Evolutionary conservation across 2,797 vertebrate genomes (phyloP), one percentile per base, ranked within the genome.

Genomic region (Morelia viridis): DNA sequence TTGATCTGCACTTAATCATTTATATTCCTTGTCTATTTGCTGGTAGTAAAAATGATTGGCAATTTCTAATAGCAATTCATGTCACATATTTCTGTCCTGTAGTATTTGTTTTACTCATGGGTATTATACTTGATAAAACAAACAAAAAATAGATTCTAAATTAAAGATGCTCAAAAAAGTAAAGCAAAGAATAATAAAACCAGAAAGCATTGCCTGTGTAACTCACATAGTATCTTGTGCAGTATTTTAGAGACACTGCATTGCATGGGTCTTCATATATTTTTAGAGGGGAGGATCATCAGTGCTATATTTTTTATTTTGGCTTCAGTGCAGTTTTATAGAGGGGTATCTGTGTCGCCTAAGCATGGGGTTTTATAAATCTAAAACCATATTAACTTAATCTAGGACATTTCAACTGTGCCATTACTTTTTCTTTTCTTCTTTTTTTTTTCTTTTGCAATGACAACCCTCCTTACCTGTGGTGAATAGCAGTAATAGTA

Each of bases 11-110:
- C 71, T 64, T 13, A 56, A 60, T 58, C 28, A 92, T 24, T 58
- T 71, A 11, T 7, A 1, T 2, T 17, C 8, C 1, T 93, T 15
- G 13, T n/a, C 35, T 90, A 58, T 87, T 53, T 11, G 12, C 84
- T 90, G 22, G 58, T 80, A 56, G 85, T 68, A 92, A 76, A 15
- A 13, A 85, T 80, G 19, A 92, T 92, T 91, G 88, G 13, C 94
- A 89, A 93, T 93, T 92, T 91, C 31, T 93, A 56, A 53, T 91
- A 92, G 68, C 86, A 89, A 87, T 94, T 94, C 90, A 86, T 95
- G 93, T 89, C 71, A 85, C 93, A 93, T 92, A 92, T 94, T 76
- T 46, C 9, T 46, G 12, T 91, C 60, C 64, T 92, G 0, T 46
- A 80, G 24, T 60, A 87, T 56, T 91, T 53, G 24, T 91, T 92